Conservation (phyloP, 1,140 invertebrate genomes). For the Homarus americanus region DNA sequence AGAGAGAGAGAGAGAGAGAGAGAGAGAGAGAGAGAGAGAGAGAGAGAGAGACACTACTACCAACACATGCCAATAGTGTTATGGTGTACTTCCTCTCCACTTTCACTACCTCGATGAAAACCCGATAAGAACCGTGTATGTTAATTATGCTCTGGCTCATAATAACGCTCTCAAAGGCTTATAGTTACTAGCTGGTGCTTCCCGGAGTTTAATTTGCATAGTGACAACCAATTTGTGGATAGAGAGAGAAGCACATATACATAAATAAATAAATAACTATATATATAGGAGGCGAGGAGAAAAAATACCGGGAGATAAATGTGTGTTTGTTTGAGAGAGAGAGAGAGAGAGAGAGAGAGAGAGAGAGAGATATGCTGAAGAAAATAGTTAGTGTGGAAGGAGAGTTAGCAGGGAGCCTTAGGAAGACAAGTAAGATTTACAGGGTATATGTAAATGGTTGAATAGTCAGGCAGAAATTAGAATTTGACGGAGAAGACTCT, state of each 20-base stretch:
- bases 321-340: too few species aligned
- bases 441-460: not conserved
- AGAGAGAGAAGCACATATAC: too few species aligned
- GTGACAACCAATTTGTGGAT: too few species aligned
- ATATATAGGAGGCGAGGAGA: too few species aligned
- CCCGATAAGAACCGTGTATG: not conserved
- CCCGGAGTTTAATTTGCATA: not conserved
- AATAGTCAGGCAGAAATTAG: not conserved
- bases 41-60: slow-evolving; percentile 20
- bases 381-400: too few species aligned
- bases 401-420: too few species aligned
- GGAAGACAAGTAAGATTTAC: too few species aligned
- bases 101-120: not conserved
- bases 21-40: slow-evolving; percentile 16
- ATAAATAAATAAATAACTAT: too few species aligned
- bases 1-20: slow-evolving; percentile 21
- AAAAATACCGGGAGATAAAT: too few species aligned
- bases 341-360: too few species aligned
- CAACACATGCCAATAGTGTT: not conserved
- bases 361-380: too few species aligned
- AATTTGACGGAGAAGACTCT: not conserved
- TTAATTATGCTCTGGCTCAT: not conserved
- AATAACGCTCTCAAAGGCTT: not conserved
- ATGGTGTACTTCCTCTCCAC: not conserved
- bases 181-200: not conserved